Evolutionary conservation across 2,888 invertebrate species (phyloP).

Genomic region (Sabatieria punctata): DNA sequence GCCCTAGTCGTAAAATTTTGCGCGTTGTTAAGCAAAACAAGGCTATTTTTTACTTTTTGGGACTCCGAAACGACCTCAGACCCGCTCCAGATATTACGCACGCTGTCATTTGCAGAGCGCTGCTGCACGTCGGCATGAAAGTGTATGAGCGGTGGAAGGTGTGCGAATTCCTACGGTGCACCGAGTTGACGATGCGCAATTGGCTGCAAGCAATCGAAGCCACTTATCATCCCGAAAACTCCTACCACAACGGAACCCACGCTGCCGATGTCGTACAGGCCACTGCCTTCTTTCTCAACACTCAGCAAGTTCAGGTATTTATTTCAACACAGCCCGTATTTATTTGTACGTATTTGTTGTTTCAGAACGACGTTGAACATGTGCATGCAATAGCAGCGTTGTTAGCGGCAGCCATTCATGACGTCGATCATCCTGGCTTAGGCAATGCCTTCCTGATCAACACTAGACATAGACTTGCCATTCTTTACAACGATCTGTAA

Average conservation of each 20-base stretch:
- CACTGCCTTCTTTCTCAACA: constrained; percentile 76
- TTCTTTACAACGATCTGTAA: constrained; percentile 76
- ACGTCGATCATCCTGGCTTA: constrained; percentile 90
- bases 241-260: constrained; percentile 95
- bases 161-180: constrained; percentile 60
- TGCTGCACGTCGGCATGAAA: constrained; percentile 67
- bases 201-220: constrained; percentile 82
- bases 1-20: too few species aligned
- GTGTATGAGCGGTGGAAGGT: constrained; percentile 71
- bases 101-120: constrained; percentile 44
- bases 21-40: too few species aligned
- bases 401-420: constrained; percentile 82
- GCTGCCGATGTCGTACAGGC: constrained; percentile 87
- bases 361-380: constrained; percentile 54
- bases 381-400: constrained; percentile 76
- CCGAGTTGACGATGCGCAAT: constrained; percentile 62
- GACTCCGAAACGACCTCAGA: too few species aligned
- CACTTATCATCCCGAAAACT: constrained; percentile 61
- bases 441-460: constrained; percentile 82
- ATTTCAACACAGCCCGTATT: too few species aligned
- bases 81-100: background rate
- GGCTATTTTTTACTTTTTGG: too few species aligned
- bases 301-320: too few species aligned
- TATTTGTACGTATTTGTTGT: too few species aligned
- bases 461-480: constrained; percentile 66